A percentile compares a stretch with the other conserved stretches of the same genome.
These are phyloP conservation scores for Oreortyx pictus DNA, from an alignment of 2,797 vertebrate species.

Conservation along the genomic window DNA sequence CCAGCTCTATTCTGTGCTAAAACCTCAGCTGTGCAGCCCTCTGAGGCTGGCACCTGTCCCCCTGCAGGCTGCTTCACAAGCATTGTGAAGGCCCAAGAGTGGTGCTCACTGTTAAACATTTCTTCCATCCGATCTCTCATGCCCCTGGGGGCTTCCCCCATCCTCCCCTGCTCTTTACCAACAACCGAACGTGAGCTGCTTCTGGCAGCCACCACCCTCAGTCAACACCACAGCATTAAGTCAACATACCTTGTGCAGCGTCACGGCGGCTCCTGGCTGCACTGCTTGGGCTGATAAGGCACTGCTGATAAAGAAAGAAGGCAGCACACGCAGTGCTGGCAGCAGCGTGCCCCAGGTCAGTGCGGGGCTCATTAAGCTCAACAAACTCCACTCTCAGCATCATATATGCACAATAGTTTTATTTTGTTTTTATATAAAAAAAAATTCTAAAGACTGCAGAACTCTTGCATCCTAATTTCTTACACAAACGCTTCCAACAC, in stretches of 20 bases:
- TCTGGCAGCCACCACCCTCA: not conserved
- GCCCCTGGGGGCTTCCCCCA: not conserved
- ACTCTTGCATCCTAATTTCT: constrained; percentile 33
- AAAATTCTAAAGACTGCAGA: constrained; percentile 58
- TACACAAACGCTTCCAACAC: constrained; percentile 40
- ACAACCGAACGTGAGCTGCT: not conserved
- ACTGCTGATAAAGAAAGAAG: constrained; percentile 9
- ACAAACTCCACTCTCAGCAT: not conserved
- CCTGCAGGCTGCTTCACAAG: not conserved
- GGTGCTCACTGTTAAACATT: not conserved
- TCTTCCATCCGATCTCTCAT: not conserved
- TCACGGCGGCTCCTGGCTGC: not conserved
- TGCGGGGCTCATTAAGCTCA: not conserved
- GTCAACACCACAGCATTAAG: constrained; percentile 20
- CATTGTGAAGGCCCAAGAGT: not conserved
- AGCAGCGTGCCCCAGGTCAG: not conserved
- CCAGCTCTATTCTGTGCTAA: not conserved
- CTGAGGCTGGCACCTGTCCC: not conserved
- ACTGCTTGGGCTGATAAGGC: not conserved
- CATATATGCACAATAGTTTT: constrained; percentile 69
- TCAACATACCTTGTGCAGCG: not conserved
- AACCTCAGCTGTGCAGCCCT: not conserved
- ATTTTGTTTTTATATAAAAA: constrained; percentile 74
- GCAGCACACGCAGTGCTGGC: not conserved
- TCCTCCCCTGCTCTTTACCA: not conserved